phyloP scores from a whole-genome alignment of 2,113 vertebrate species.

The Poeciliopsis occidentalis region DNA sequence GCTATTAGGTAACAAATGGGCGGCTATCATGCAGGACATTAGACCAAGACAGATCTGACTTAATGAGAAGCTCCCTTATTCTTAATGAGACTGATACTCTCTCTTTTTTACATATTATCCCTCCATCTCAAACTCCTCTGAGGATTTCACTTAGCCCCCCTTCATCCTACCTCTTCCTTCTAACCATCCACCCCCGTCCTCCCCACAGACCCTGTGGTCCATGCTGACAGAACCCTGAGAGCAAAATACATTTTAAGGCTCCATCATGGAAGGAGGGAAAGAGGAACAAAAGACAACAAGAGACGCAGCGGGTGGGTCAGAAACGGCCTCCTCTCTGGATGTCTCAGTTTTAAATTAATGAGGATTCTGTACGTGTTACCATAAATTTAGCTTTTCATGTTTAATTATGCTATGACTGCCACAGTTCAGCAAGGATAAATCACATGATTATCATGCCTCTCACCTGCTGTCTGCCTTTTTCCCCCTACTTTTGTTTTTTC shows the following conservation, averaged over 20 bases:
- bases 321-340: constrained; percentile 64
- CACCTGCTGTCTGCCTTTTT: constrained; percentile 61
- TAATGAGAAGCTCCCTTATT: constrained; percentile 79
- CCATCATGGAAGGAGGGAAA: constrained; percentile 76
- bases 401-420: constrained; percentile 92
- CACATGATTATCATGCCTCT: constrained; percentile 90
- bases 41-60: constrained; percentile 87
- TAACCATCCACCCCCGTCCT: background rate
- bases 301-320: constrained; percentile 63
- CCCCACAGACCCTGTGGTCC: constrained; percentile 82
- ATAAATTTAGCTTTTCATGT: constrained; percentile 98
- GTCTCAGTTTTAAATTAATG: constrained; percentile 94
- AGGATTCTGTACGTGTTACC: constrained; percentile 83
- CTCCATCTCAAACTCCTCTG: constrained; percentile 35
- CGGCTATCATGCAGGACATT: constrained; percentile 91
- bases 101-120: constrained; percentile 54
- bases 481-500: constrained; percentile 49
- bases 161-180: background rate
- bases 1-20: constrained; percentile 95
- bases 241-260: constrained; percentile 94
- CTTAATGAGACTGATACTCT: constrained; percentile 67
- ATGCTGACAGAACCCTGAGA: constrained; percentile 89
- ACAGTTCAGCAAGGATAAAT: constrained; percentile 91
- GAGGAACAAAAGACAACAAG: constrained; percentile 45
- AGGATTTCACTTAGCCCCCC: constrained; percentile 44